Evolutionary conservation across 2,797 vertebrate genomes (phyloP).

Genomic region (Erithacus rubecula): DNA sequence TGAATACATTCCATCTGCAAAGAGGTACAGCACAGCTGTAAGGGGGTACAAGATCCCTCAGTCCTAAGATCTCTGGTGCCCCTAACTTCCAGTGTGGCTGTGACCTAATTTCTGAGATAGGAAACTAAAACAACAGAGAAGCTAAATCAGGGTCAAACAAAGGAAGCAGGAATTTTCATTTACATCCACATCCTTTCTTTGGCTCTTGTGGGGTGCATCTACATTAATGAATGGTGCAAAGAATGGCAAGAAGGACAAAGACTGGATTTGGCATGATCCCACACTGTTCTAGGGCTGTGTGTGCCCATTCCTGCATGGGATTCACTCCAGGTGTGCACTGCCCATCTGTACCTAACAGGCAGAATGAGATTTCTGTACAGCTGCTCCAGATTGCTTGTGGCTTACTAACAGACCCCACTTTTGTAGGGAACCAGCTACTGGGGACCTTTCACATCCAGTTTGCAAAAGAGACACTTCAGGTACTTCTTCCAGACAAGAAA

Average conservation of each 20-base stretch:
- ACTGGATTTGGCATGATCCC: neutral
- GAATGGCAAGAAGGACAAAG: neutral
- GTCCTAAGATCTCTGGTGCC: neutral
- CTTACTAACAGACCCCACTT: neutral
- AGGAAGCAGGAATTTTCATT: neutral
- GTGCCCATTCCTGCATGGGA: neutral
- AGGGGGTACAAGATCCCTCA: neutral
- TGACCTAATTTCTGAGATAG: neutral
- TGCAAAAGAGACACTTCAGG: neutral
- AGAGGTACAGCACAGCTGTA: neutral
- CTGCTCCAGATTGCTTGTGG: neutral
- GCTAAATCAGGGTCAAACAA: neutral
- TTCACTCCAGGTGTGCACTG: neutral
- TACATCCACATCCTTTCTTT: neutral
- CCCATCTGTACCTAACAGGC: neutral
- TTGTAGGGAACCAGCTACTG: neutral
- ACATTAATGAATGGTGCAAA: neutral
- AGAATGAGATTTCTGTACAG: neutral
- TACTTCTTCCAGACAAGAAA: neutral
- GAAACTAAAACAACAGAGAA: neutral
- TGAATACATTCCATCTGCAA: neutral
- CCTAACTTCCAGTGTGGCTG: neutral
- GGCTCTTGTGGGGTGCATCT: neutral
- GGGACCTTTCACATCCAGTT: neutral
- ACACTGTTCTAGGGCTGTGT: neutral